These are phyloP conservation scores for Osedax fenrisi DNA, from an alignment of 2,888 invertebrate genomes.

Conservation along the genomic window DNA sequence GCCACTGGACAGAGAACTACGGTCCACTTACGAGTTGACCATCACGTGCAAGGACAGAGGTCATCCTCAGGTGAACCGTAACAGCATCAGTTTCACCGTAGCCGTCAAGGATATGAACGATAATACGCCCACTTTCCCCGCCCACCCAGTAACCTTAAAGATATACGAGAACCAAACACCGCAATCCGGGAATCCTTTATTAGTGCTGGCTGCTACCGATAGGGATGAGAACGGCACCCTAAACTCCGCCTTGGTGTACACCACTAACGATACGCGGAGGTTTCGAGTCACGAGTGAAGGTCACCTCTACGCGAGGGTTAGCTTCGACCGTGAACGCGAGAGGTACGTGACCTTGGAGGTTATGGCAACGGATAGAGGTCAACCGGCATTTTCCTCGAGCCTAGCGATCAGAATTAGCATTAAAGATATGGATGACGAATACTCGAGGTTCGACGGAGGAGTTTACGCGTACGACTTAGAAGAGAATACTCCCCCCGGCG, in stretches of 20 bases:
- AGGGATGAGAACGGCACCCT: not conserved
- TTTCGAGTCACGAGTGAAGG: not conserved
- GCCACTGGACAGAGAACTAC: not conserved
- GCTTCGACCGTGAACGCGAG: not conserved
- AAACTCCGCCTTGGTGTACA: not conserved
- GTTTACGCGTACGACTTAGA: not conserved
- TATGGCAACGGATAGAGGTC: not conserved
- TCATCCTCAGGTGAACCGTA: not conserved
- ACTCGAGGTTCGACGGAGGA: not conserved
- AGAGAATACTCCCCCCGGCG: not conserved
- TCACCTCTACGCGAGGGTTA: not conserved
- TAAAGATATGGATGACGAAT: not conserved
- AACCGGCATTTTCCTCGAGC: not conserved
- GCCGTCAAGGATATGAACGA: not conserved
- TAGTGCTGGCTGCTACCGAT: not conserved
- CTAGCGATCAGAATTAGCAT: not conserved
- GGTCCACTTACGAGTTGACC: not conserved
- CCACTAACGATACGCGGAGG: not conserved
- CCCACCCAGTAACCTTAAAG: not conserved
- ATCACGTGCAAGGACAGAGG: not conserved
- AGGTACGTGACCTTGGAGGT: not conserved
- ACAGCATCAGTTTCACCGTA: not conserved
- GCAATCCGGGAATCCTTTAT: not conserved
- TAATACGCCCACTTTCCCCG: not conserved
- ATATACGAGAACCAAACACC: not conserved